phyloP scores from a whole-genome alignment of 2,113 vertebrate species.

The Cyanistes caeruleus region DNA sequence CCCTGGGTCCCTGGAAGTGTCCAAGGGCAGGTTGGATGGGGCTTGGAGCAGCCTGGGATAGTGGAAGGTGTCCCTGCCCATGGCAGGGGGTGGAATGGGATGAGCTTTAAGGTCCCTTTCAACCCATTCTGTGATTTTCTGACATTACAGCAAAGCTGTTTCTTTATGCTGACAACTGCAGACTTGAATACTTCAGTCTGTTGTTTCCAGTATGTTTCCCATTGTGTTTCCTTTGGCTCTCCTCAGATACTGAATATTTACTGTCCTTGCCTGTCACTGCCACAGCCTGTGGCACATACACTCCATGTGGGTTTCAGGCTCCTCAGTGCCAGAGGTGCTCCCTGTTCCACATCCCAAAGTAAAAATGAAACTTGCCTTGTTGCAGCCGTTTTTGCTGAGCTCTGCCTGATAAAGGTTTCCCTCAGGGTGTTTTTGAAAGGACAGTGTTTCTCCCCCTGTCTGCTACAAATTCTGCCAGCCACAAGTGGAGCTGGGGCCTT shows the following conservation, averaged over 20 bases:
- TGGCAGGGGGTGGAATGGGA: not conserved
- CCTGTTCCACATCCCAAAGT: not conserved
- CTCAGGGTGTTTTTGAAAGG: not conserved
- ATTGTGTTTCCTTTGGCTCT: not conserved
- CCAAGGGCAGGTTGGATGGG: not conserved
- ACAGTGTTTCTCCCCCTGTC: not conserved
- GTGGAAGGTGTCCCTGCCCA: not conserved
- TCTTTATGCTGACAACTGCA: not conserved
- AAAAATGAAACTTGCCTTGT: not conserved
- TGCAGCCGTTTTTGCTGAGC: not conserved
- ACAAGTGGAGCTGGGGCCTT: not conserved
- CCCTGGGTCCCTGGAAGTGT: not conserved
- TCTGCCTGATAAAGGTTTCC: not conserved
- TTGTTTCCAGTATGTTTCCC: not conserved
- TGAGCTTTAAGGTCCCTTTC: not conserved
- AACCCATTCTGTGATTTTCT: not conserved
- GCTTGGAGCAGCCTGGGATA: fast-evolving
- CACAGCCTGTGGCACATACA: not conserved
- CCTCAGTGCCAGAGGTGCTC: not conserved
- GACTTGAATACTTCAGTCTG: not conserved
- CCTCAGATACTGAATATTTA: not conserved
- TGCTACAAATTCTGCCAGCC: not conserved
- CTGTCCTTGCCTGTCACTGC: not conserved
- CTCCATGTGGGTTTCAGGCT: not conserved
- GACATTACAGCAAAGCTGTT: not conserved